Base-by-base conservation (phyloP, 2,797 vertebrate species). In the Austrolebias charrua region DNA sequence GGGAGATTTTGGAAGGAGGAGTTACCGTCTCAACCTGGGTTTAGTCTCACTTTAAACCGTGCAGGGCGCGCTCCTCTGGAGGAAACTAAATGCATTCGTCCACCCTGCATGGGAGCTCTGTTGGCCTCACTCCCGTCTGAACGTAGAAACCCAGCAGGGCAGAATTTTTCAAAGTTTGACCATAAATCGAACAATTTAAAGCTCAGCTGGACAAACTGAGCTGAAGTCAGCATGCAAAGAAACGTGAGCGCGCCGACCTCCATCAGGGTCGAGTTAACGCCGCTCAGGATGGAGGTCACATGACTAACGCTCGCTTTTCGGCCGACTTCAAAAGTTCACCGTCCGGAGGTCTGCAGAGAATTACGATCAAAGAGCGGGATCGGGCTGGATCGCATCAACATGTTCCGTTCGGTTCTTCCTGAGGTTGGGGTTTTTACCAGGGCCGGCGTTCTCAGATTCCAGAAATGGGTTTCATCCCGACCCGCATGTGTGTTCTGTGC, bases 381-480 rank as follows among this genome's bases (percentile, higher is more conserved):
- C 16, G 48, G 35, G 45, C 60, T 38, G 45, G 60, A 58, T 67
- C 47, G 47, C 24, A 35, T 12, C 7, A 55, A 19, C 46, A 15
- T 53, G 11, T 38, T 24, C 24, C 24, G 50, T 57, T 66, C 7
- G 42, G 46, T 48, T 38, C 9, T 15, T 43, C 10, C 3, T 48
- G 4, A 45, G 6, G 42, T 33, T 14, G 10, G 35, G 12, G n/a
- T 51, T 19, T 2, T 64, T 5, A 63, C 47, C 19, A 11, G 55
- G 55, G 56, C 44, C 58, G 73, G 62, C 66, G 71, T 49, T 73
- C 79, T 71, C 46, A 60, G 75, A 60, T 66, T 51, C 47, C 18
- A 58, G 49, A 52, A 55, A 16, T 18, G 20, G 57, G 38, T 63
- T 46, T 40, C 50, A 50, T 24, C 28, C 10, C 20, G 28, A 65